Evolutionary conservation across 2,113 vertebrate genomes (phyloP), one percentile per base, ranked within the genome.

Genomic region (Regulus satrapa): DNA sequence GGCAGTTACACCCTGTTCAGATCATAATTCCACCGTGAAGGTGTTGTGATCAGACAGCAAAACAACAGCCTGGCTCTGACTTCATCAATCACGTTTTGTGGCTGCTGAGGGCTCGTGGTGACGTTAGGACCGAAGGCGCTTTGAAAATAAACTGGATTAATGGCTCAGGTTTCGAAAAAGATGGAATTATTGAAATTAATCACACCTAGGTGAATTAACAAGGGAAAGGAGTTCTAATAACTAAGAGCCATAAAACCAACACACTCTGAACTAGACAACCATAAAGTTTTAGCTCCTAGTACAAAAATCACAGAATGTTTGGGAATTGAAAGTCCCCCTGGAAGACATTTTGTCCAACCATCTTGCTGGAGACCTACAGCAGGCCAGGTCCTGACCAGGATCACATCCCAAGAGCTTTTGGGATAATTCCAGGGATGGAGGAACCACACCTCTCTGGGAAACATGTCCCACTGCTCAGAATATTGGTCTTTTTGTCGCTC

Each of bases 401-500:
- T 8, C 19, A 31, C 7, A 3, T 71, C 8, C 26, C 28, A 16
- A 0, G 5, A 13, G 1, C 2, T 87, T 52, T 31, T 9, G 61
- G 1, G 56, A 29, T 32, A 61, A n/a, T 4, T 38, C 4, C 18
- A 29, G 28, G 28, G 14, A 19, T 4, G 14, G 20, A 40, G 51
- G 5, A 36, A 34, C 3, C 14, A 23, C 10, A 41, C 1, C 1
- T 23, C 18, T 15, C 25, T 14, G 8, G 38, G 13, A 14, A 75
- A n/a, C 2, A 1, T 1, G 1, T 68, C 4, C 3, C 40, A 28
- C 6, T 41, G 9, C 5, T 61, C 28, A 58, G 43, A 67, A n/a
- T 20, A 38, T 1, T 28, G 20, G 45, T 1, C 25, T 43, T 49
- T 69, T 48, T 64, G 14, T 56, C 36, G n/a, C 32, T 26, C 26